Percentiles rank a stretch among this genome's conserved stretches.
Conservation (phyloP, 2,113 vertebrate species). For the Stercorarius parasiticus region DNA sequence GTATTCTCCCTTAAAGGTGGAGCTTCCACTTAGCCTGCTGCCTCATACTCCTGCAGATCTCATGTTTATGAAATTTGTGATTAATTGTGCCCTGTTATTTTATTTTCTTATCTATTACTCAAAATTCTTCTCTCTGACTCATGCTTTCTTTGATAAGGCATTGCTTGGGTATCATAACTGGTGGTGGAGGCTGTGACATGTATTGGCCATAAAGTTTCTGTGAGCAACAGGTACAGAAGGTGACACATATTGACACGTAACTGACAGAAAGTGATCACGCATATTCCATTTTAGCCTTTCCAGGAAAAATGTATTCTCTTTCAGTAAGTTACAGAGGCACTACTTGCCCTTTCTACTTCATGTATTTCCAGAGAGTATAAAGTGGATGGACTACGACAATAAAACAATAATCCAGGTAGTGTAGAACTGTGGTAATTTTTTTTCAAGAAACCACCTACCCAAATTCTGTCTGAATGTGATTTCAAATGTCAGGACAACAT, state of each 20-base stretch:
- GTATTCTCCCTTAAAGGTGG: background rate
- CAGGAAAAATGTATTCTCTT: background rate
- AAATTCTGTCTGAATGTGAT: background rate
- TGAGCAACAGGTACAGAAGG: background rate
- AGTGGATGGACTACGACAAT: background rate
- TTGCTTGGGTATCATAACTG: background rate
- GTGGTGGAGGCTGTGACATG: background rate
- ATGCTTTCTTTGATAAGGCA: background rate
- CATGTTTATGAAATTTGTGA: background rate
- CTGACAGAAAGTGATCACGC: background rate
- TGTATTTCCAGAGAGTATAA: background rate
- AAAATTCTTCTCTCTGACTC: background rate
- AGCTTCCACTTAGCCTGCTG: background rate
- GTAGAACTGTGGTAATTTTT: background rate
- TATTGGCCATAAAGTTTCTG: too few species aligned
- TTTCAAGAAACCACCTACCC: background rate
- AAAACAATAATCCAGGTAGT: background rate
- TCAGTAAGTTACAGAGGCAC: background rate
- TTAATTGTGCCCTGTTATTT: background rate
- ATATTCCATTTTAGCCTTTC: background rate
- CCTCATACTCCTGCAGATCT: background rate
- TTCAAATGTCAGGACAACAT: background rate
- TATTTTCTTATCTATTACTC: background rate
- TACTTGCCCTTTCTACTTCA: background rate
- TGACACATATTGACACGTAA: too few species aligned